Evolutionary conservation across 2,888 invertebrate genomes (phyloP).

Genomic region (Ornithoptera alexandrae): DNA sequence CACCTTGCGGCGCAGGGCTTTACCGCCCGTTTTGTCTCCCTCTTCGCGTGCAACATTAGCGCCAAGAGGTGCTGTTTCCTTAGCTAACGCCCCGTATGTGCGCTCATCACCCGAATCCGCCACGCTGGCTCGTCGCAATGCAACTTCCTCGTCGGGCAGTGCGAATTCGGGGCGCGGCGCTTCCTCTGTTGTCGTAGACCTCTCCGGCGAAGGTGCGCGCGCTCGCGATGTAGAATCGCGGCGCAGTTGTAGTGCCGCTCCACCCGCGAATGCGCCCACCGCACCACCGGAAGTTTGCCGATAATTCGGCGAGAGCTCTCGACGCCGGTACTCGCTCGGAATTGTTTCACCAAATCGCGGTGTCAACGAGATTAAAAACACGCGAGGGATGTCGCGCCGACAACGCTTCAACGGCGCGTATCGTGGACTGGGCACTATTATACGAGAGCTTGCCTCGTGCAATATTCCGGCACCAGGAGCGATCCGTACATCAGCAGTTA

Average conservation of each 20-base stretch:
- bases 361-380: conserved; percentile 33
- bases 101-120: conserved; percentile 38
- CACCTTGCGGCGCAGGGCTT: conserved; percentile 38
- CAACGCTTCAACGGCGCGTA: conserved; percentile 34
- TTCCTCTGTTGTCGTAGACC: conserved; percentile 25
- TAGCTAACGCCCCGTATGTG: conserved; percentile 40
- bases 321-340: conserved; percentile 38
- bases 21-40: conserved; percentile 41
- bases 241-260: conserved; percentile 39
- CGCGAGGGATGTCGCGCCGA: conserved; percentile 37
- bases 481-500: conserved; percentile 27
- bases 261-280: conserved; percentile 37
- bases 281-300: conserved; percentile 37
- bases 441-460: conserved; percentile 28
- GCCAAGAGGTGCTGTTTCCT: conserved; percentile 39
- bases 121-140: conserved; percentile 35
- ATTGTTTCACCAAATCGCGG: conserved; percentile 31
- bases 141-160: conserved; percentile 36
- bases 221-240: conserved; percentile 34
- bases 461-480: conserved; percentile 34
- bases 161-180: conserved; percentile 47
- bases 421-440: conserved; percentile 33
- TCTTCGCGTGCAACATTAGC: conserved; percentile 41
- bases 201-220: conserved; percentile 34
- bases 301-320: conserved; percentile 38